phyloP scores from a whole-genome alignment of 2,888 invertebrate species.

The Cistogaster globosa region DNA sequence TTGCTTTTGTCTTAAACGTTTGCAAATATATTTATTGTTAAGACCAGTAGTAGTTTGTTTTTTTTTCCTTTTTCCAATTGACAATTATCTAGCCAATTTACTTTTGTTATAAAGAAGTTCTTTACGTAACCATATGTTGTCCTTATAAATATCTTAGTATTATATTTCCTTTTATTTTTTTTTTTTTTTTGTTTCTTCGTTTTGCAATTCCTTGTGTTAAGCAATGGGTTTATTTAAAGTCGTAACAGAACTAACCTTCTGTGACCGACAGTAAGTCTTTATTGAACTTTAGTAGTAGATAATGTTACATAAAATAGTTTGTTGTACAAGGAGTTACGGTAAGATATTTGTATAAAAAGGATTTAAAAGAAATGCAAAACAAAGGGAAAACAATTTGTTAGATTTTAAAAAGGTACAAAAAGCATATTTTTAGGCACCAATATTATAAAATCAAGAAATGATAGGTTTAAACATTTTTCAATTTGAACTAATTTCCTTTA shows the following conservation, averaged over 20 bases:
- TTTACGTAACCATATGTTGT: slow-evolving; percentile 52
- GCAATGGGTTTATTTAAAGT: slow-evolving; percentile 45
- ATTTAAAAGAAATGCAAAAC: not conserved
- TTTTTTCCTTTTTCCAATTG: slow-evolving; percentile 47
- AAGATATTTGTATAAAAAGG: slow-evolving; percentile 20
- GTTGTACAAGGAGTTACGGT: slow-evolving; percentile 6
- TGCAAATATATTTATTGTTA: slow-evolving; percentile 42
- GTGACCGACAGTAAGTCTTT: slow-evolving; percentile 49
- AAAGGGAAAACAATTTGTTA: not conserved
- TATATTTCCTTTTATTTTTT: slow-evolving; percentile 34
- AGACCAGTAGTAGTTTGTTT: not conserved
- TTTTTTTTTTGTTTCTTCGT: slow-evolving; percentile 19
- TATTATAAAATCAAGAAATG: not conserved
- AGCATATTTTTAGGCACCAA: not conserved
- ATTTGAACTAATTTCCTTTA: no score
- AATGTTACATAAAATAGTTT: slow-evolving; percentile 26
- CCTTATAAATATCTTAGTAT: slow-evolving; percentile 27
- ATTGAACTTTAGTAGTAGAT: slow-evolving; percentile 47
- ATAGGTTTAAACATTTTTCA: not conserved
- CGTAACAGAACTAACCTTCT: slow-evolving; percentile 53
- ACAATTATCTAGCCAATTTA: slow-evolving; percentile 70
- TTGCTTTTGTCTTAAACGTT: slow-evolving; percentile 36
- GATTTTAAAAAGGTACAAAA: not conserved
- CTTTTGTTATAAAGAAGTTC: slow-evolving; percentile 31
- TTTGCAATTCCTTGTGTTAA: slow-evolving; percentile 3